Evolutionary conservation across 1,140 invertebrate species (phyloP).

Genomic region (Lethrus apterus): DNA sequence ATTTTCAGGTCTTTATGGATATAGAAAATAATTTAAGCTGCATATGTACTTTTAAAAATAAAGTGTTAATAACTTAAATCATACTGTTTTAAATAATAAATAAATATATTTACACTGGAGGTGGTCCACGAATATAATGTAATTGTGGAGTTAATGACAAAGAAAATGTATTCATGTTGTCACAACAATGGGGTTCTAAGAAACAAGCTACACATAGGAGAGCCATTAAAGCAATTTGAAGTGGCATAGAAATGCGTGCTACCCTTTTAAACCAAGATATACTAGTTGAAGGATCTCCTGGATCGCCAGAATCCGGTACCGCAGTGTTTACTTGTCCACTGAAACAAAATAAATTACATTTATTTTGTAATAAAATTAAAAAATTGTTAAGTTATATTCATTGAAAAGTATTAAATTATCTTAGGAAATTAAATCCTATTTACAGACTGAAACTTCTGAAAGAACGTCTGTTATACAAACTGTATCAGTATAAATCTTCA

Average conservation of each 20-base stretch:
- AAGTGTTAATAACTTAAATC: slow-evolving; percentile 20
- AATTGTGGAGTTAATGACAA: slow-evolving; percentile 76
- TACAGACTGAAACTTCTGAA: too few relatives aligned
- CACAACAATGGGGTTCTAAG: slow-evolving; percentile 76
- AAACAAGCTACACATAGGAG: slow-evolving; percentile 74
- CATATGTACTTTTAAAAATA: background rate
- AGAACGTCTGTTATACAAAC: too few relatives aligned
- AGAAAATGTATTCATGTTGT: slow-evolving; percentile 74
- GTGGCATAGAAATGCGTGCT: slow-evolving; percentile 65
- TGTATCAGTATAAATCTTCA: too few relatives aligned
- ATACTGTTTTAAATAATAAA: too few relatives aligned
- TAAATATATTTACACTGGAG: slow-evolving; percentile 70
- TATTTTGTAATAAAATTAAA: too few relatives aligned
- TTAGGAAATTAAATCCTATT: too few relatives aligned
- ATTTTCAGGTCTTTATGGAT: background rate
- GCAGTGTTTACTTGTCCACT: background rate
- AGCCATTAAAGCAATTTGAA: slow-evolving; percentile 74
- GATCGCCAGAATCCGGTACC: background rate
- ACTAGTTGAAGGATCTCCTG: slow-evolving; percentile 36
- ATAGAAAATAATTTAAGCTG: background rate
- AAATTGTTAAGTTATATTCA: too few relatives aligned
- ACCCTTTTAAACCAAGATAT: slow-evolving; percentile 67
- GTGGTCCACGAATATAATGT: slow-evolving; percentile 75
- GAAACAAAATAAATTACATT: too few relatives aligned
- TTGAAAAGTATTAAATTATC: too few relatives aligned